A percentile compares a stretch with the other conserved stretches of the same genome.
phyloP scores from a whole-genome alignment of 2,797 vertebrate species.

The Catostomus latipinnis region DNA sequence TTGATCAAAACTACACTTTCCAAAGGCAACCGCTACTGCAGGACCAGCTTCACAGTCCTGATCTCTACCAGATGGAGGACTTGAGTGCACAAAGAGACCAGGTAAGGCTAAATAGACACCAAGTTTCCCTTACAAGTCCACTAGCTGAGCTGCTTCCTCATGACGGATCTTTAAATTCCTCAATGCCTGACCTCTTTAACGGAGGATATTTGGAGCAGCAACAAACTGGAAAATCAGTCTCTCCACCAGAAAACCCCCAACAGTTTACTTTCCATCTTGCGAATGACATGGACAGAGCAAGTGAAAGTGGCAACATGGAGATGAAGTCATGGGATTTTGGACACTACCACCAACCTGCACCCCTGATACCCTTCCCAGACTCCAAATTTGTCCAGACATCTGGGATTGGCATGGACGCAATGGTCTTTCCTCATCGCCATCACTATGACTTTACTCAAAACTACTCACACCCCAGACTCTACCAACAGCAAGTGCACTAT shows the following conservation, averaged over 20 bases:
- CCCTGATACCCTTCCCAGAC: conserved; percentile 61
- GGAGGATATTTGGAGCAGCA: conserved; percentile 61
- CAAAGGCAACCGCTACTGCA: conserved; percentile 51
- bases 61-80: conserved; percentile 56
- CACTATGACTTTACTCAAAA: conserved; percentile 73
- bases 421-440: conserved; percentile 67
- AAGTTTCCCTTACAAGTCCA: conserved; percentile 57
- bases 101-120: conserved; percentile 47
- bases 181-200: conserved; percentile 65
- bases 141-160: conserved; percentile 71
- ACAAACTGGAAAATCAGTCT: conserved; percentile 42
- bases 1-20: conserved; percentile 57
- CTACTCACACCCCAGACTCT: conserved; percentile 65
- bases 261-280: conserved; percentile 64
- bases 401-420: not conserved
- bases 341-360: conserved; percentile 61
- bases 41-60: conserved; percentile 38
- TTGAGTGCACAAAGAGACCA: conserved; percentile 59
- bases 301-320: conserved; percentile 9
- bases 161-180: conserved; percentile 58
- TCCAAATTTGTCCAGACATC: conserved; percentile 59
- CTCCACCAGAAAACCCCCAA: conserved; percentile 49
- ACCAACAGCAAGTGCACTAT: conserved; percentile 72
- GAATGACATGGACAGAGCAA: conserved; percentile 56
- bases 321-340: conserved; percentile 67